Evolutionary conservation across 1,140 invertebrate genomes (phyloP).

Genomic region (Epicauta chinensis): DNA sequence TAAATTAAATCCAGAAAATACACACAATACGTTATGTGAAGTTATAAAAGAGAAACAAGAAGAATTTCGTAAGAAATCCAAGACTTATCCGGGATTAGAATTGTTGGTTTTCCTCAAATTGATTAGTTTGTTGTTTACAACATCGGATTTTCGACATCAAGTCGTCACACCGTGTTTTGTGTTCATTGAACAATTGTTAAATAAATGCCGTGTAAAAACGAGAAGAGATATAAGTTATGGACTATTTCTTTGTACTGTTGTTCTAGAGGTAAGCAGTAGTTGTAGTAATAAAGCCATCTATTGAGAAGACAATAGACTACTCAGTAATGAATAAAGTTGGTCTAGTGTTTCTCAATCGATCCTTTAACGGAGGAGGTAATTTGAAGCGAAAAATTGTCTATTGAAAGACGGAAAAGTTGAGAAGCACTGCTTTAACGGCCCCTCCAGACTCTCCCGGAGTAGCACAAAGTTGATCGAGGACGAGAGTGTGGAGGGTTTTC

Average conservation of each 20-base stretch:
- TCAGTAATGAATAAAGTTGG: too few species aligned
- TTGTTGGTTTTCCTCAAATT: conserved; percentile 75
- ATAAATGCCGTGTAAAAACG: conserved; percentile 52
- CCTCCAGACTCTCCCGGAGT: too few species aligned
- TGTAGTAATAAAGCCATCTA: too few species aligned
- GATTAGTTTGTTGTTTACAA: conserved; percentile 70
- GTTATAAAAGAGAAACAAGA: conserved; percentile 69
- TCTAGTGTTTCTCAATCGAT: too few species aligned
- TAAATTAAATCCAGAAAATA: conserved; percentile 59
- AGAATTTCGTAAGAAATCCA: conserved; percentile 54
- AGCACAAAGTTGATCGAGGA: too few species aligned
- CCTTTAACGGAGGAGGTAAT: too few species aligned
- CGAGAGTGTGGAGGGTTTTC: too few species aligned
- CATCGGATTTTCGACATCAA: conserved; percentile 82
- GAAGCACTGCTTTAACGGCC: too few species aligned
- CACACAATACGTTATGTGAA: conserved; percentile 58
- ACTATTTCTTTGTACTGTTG: conserved; percentile 66
- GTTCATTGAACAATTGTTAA: conserved; percentile 77
- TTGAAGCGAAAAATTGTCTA: too few species aligned
- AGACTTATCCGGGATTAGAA: conserved; percentile 61
- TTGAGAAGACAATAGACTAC: too few species aligned
- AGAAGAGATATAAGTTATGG: conserved; percentile 66
- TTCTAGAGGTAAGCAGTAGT: conserved; percentile 67
- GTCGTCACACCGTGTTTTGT: conserved; percentile 77
- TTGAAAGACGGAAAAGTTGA: too few species aligned